Percentiles rank a stretch among this genome's conserved stretches.
Conservation (phyloP, 2,797 vertebrate species). For the Pipistrellus kuhlii region DNA sequence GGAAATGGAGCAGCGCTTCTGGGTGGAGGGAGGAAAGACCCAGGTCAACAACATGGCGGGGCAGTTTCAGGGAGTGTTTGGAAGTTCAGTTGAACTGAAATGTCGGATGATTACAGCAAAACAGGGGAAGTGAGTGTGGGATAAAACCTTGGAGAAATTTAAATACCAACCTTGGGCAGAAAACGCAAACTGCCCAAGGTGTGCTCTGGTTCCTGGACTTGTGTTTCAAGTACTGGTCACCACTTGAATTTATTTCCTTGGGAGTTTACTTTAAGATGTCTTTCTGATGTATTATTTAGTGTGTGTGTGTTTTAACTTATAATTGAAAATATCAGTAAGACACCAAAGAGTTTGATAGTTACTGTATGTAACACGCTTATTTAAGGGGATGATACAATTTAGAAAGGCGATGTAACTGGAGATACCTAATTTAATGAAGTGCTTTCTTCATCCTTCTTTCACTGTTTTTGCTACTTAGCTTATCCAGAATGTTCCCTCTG, state of each 20-base stretch:
- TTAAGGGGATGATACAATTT: background rate
- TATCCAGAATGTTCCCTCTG: background rate
- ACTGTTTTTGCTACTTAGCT: background rate
- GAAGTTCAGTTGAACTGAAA: background rate
- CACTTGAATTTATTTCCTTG: background rate
- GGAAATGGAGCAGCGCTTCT: background rate
- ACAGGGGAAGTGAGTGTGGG: background rate
- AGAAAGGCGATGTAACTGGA: background rate
- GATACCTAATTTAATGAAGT: background rate
- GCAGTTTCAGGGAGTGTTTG: background rate
- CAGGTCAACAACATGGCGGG: background rate
- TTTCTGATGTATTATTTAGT: background rate
- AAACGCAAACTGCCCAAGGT: background rate
- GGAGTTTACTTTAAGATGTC: background rate
- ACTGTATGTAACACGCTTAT: background rate
- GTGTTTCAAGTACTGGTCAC: background rate
- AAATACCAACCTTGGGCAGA: background rate
- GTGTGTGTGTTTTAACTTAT: background rate
- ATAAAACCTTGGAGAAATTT: background rate
- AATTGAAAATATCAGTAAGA: slow-evolving; percentile 33
- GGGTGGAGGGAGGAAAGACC: background rate
- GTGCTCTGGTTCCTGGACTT: background rate
- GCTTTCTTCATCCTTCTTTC: background rate
- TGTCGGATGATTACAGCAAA: background rate
- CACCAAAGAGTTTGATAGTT: background rate